A percentile compares a stretch with the other conserved stretches of the same genome.
Conservation (phyloP, 2,797 vertebrate genomes). For the Characodon lateralis region DNA sequence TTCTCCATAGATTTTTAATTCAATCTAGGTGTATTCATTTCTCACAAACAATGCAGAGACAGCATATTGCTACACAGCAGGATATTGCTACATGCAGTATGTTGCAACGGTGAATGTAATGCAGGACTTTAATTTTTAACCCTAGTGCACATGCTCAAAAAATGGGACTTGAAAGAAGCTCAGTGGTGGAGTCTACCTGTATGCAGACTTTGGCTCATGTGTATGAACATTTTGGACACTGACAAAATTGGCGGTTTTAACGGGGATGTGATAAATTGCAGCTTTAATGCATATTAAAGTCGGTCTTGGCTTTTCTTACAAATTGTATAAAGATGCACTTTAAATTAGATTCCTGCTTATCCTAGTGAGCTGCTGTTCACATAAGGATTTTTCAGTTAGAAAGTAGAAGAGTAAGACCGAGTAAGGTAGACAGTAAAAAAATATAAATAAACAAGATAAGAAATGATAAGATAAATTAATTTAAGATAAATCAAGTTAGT, state of each 20-base stretch:
- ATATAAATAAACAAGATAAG: neutral
- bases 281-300: neutral
- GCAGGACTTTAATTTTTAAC: neutral
- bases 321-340: neutral
- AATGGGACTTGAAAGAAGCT: neutral
- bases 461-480: neutral
- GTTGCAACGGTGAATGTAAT: neutral
- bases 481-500: neutral
- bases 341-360: neutral
- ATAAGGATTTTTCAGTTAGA: neutral
- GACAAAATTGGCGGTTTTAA: neutral
- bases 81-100: accelerated
- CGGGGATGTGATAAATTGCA: neutral
- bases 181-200: neutral
- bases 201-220: neutral
- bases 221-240: neutral
- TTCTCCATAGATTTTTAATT: neutral
- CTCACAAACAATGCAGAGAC: neutral
- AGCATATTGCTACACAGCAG: neutral
- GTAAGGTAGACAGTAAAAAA: neutral
- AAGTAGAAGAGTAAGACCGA: neutral
- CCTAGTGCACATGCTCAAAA: neutral
- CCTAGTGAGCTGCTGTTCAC: neutral
- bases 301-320: neutral
- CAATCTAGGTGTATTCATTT: neutral